Base-by-base conservation (phyloP, 2,113 vertebrate genomes). In the Dryoscopus gambensis region DNA sequence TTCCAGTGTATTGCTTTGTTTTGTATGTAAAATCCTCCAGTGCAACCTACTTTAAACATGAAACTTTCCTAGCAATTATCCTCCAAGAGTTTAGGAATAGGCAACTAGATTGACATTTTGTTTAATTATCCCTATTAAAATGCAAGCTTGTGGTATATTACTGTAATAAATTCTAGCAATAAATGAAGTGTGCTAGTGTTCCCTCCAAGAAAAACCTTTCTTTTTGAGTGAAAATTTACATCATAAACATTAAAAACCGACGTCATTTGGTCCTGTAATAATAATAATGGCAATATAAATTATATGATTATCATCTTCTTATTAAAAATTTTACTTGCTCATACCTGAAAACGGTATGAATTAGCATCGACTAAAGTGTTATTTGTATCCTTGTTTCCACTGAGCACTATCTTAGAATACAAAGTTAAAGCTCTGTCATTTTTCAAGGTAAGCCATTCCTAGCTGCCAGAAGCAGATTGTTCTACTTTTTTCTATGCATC, bases 21-120 rank as follows among this genome's bases (percentile, higher is more conserved):
- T 97, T 56, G 15, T 60, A 9, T 84, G 63, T 80, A 68, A 96
- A 81, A 75, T 74, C 21, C 28, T 87, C 67, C 84, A 90, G 20
- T 55, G 3, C 14, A 86, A 73, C 52, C 69, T 62, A 47, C 35
- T 85, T 91, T 77, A 70, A 40, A 79, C 40, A 70, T n/a, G 22
- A 23, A 78, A 87, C 19, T 90, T 95, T 56, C 15, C 55, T 69
- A 50, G 50, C 3, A 16, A 78, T 69, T 84, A 27, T 39, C n/a
- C 80, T 39, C 50, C 27, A 95, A 75, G 23, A 84, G 55, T 81
- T 55, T 81, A 40, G 75, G n/a, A 91, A 64, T 42, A 91, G 59
- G 79, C 87, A 92, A 74, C 52, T 59, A 80, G 85, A 74, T 33
- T 96, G 95, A 79, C 65, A 87, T 97, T 97, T 97, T 85, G 17